phyloP scores from a whole-genome alignment of 2,797 vertebrate species.

The Gastrophryne carolinensis region DNA sequence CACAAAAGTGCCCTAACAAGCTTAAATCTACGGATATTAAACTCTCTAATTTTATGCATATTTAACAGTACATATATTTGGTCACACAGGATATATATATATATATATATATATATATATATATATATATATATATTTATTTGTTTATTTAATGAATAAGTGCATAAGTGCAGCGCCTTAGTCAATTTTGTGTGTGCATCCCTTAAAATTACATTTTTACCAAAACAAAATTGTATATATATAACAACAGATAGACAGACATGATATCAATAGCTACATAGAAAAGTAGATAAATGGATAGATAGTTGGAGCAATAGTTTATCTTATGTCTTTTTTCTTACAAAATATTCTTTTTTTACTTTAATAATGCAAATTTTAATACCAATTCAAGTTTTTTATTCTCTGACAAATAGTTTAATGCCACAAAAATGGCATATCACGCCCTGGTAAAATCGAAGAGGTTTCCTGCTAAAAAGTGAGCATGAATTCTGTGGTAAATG shows the following conservation, averaged over 20 bases:
- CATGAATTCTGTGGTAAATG: conserved; percentile 90
- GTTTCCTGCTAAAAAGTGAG: conserved; percentile 80
- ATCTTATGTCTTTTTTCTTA: background rate
- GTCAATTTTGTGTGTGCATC: no score
- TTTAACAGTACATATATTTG: conserved; percentile 7
- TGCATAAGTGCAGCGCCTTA: no score
- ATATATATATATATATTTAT: no score
- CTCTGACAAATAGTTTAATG: conserved; percentile 51
- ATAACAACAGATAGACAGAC: no score
- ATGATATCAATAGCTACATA: no score
- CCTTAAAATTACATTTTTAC: no score
- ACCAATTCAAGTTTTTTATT: conserved; percentile 29
- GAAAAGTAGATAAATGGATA: no score
- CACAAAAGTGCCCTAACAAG: conserved; percentile 19
- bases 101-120: no score
- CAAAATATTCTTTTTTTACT: background rate
- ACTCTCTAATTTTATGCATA: conserved; percentile 19
- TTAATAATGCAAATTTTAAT: no score
- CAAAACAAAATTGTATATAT: no score
- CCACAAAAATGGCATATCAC: conserved; percentile 58
- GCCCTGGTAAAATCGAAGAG: conserved; percentile 72
- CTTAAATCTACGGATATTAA: conserved; percentile 11
- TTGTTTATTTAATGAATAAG: no score
- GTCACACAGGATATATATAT: background rate
- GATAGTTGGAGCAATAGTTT: no score